Evolutionary conservation across 2,113 vertebrate genomes (phyloP).

Genomic region (Prochilodus magdalenae): DNA sequence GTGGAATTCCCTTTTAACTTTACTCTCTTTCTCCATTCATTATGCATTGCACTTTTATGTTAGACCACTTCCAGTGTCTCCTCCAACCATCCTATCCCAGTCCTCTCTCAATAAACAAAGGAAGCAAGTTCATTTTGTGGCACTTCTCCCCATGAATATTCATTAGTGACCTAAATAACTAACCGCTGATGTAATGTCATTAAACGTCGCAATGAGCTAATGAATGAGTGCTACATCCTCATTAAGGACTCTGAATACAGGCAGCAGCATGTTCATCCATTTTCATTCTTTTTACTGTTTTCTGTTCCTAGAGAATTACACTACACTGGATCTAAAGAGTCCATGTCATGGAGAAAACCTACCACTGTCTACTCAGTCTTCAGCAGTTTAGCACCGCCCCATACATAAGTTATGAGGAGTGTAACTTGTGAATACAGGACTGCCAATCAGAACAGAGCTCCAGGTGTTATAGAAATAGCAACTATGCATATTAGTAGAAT

Average conservation of each 20-base stretch:
- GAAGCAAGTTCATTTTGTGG: neutral
- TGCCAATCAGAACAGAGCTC: too few species aligned
- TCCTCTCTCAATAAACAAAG: neutral
- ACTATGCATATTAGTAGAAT: too few species aligned
- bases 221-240: neutral
- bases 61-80: neutral
- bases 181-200: neutral
- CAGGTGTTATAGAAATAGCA: too few species aligned
- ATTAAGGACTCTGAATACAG: neutral
- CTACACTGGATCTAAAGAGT: neutral
- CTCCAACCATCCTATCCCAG: neutral
- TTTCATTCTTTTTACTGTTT: neutral
- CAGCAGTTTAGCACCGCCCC: too few species aligned
- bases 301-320: neutral
- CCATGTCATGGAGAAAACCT: too few species aligned
- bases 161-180: neutral
- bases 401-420: too few species aligned
- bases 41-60: neutral
- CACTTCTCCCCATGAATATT: slow-evolving; percentile 8
- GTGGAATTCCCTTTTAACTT: too few species aligned
- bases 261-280: neutral
- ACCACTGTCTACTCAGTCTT: too few species aligned
- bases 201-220: neutral
- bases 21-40: neutral
- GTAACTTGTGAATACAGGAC: too few species aligned